phyloP scores from a whole-genome alignment of 2,113 vertebrate genomes.

The Setophaga petechia region DNA sequence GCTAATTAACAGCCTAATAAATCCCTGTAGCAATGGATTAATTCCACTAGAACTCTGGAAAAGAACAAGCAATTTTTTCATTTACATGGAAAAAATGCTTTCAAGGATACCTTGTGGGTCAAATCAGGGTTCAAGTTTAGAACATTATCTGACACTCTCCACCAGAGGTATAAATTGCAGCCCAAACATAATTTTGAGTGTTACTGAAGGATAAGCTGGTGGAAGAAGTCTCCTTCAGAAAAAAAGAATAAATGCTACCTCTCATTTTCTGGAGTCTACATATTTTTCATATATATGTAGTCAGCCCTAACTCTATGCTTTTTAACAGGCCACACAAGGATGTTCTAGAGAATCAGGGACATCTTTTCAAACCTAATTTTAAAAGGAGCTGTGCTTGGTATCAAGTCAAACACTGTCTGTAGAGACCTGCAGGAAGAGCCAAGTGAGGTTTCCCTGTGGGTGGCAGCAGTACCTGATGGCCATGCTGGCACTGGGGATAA shows the following conservation, averaged over 20 bases:
- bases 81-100: background rate
- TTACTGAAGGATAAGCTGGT: background rate
- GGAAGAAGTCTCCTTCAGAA: background rate
- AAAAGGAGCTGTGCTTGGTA: background rate
- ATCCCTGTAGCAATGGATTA: conserved; percentile 13
- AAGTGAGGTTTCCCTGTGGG: background rate
- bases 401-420: background rate
- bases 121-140: background rate
- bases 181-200: background rate
- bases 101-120: background rate
- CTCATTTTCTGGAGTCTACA: background rate
- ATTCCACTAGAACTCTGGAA: conserved; percentile 21
- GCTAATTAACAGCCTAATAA: conserved; percentile 35
- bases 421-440: background rate
- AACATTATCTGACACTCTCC: background rate
- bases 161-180: background rate
- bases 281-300: background rate
- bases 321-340: background rate
- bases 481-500: fast-evolving
- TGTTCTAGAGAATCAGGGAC: background rate
- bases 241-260: background rate
- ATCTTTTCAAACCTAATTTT: background rate
- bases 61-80: background rate
- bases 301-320: background rate
- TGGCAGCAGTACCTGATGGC: background rate